These are phyloP conservation scores for Distichodus sexfasciatus DNA, from an alignment of 2,797 vertebrate species.

Conservation along the genomic window DNA sequence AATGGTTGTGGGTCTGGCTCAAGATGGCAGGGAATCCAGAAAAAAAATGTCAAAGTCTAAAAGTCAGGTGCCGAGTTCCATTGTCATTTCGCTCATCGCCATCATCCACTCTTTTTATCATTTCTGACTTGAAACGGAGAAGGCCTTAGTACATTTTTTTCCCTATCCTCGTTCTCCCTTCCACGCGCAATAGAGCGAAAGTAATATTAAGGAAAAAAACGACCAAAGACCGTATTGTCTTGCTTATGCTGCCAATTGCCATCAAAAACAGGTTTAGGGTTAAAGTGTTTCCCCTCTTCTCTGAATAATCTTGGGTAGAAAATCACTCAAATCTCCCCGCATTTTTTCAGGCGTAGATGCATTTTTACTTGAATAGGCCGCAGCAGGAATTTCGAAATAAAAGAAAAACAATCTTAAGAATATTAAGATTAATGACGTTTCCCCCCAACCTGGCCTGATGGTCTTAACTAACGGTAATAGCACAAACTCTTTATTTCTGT, in stretches of 20 bases:
- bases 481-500: slow-evolving; percentile 72
- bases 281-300: slow-evolving; percentile 47
- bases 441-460: slow-evolving; percentile 46
- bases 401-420: background rate
- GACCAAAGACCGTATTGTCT: slow-evolving; percentile 74
- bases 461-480: slow-evolving; percentile 67
- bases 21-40: background rate
- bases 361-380: slow-evolving; percentile 15
- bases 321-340: slow-evolving; percentile 29
- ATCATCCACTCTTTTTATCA: background rate
- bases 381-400: background rate
- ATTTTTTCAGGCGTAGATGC: slow-evolving; percentile 37
- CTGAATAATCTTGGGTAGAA: slow-evolving; percentile 31
- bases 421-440: background rate
- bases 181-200: slow-evolving; percentile 46
- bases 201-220: slow-evolving; percentile 57
- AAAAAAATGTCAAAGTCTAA: background rate
- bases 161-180: slow-evolving; percentile 2
- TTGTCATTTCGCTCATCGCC: background rate
- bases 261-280: slow-evolving; percentile 71
- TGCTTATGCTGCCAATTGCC: slow-evolving; percentile 76
- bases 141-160: slow-evolving; percentile 36
- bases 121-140: slow-evolving; percentile 36
- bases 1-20: background rate
- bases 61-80: background rate